phyloP scores from a whole-genome alignment of 2,888 invertebrate genomes.

The Ochlodes sylvanus region DNA sequence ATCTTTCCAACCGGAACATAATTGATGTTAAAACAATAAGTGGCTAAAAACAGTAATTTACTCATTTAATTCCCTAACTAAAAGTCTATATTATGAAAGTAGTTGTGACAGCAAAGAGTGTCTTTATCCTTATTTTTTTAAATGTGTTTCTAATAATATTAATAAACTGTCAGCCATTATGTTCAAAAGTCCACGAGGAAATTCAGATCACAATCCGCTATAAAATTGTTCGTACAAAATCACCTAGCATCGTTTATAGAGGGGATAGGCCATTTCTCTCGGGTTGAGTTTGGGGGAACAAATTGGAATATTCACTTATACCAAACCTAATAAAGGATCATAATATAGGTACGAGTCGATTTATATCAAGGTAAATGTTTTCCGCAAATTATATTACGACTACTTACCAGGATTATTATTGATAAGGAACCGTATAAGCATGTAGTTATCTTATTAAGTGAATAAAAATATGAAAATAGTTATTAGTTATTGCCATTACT shows the following conservation, averaged over 20 bases:
- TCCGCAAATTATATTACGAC: background rate
- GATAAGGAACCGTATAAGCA: background rate
- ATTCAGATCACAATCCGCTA: background rate
- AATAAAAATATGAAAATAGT: background rate
- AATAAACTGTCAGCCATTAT: too few species aligned
- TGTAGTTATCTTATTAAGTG: too few species aligned
- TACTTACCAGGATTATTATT: background rate
- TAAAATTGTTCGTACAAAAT: background rate
- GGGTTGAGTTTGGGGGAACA: constrained; percentile 1
- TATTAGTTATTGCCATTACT: too few species aligned
- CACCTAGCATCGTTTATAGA: constrained; percentile 2
- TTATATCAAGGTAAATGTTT: background rate
- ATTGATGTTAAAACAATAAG: too few species aligned
- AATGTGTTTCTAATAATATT: too few species aligned
- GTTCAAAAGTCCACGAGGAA: background rate
- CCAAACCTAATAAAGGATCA: constrained; percentile 7
- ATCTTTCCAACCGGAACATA: too few species aligned
- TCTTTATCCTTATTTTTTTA: too few species aligned
- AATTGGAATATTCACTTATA: constrained; percentile 27
- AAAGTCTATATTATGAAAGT: too few species aligned
- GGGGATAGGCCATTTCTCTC: constrained; percentile 16
- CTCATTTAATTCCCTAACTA: too few species aligned
- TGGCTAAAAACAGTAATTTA: too few species aligned
- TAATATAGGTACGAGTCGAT: background rate
- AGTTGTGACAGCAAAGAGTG: too few species aligned